phyloP scores from a whole-genome alignment of 2,797 vertebrate species.

The Oreonectes daqikongensis region DNA sequence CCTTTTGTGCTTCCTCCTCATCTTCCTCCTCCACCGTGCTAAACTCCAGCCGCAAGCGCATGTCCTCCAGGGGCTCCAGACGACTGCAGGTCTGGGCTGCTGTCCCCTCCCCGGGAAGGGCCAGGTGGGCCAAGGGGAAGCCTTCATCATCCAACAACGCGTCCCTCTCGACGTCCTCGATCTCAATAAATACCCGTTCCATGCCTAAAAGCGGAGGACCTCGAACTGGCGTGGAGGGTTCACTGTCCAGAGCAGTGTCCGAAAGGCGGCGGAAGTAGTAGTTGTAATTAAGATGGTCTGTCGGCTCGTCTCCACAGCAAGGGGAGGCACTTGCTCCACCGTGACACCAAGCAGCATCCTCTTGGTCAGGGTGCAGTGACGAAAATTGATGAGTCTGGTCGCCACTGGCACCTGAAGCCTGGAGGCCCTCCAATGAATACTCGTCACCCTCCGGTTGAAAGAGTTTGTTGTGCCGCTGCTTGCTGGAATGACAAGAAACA shows the following conservation, averaged over 20 bases:
- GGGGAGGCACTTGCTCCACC: constrained; percentile 67
- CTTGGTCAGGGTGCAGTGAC: constrained; percentile 77
- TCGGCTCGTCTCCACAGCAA: constrained; percentile 75
- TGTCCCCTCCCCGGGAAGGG: constrained; percentile 64
- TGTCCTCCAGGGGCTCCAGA: constrained; percentile 78
- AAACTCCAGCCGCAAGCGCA: constrained; percentile 80
- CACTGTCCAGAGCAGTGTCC: constrained; percentile 85
- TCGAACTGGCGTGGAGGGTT: constrained; percentile 78
- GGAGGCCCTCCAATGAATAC: constrained; percentile 73
- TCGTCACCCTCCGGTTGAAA: constrained; percentile 87
- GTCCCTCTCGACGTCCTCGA: constrained; percentile 86
- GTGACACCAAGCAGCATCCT: constrained; percentile 75
- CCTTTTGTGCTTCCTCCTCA: constrained; percentile 75
- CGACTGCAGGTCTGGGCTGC: constrained; percentile 75
- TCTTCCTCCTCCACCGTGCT: constrained; percentile 78
- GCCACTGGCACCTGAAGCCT: constrained; percentile 70
- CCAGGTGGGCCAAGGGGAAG: constrained; percentile 62
- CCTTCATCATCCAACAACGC: constrained; percentile 75
- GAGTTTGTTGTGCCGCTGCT: constrained; percentile 95
- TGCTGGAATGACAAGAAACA: constrained; percentile 72
- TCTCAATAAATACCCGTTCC: constrained; percentile 78
- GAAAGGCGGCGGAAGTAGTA: constrained; percentile 91
- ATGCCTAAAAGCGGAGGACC: constrained; percentile 73
- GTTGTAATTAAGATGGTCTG: constrained; percentile 75
- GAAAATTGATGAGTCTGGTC: constrained; percentile 49